Conservation (phyloP, 2,113 vertebrate species). For the Chionodraco myersi region DNA sequence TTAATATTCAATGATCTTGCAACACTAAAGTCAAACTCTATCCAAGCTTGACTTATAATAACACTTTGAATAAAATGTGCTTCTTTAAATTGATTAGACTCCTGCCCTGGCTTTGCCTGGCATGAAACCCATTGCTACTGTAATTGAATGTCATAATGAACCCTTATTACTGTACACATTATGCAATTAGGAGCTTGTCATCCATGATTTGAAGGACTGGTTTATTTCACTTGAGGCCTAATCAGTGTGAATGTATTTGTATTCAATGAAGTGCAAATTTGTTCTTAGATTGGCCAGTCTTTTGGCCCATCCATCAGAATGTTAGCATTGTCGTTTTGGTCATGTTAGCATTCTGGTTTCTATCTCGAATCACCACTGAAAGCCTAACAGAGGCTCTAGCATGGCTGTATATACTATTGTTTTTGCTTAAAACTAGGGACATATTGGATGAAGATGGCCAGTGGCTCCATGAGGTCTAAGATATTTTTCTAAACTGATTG, state of each 20-base stretch:
- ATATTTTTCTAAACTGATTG: not conserved
- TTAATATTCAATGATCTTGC: not conserved
- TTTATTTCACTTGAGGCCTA: not conserved
- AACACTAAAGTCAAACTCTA: not conserved
- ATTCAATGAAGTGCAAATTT: not conserved
- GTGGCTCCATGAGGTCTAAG: not conserved
- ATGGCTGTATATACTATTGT: not conserved
- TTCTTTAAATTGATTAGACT: not conserved
- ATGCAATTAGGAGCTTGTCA: not conserved
- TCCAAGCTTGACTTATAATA: not conserved
- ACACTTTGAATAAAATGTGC: not conserved
- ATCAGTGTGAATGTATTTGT: not conserved
- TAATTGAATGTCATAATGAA: not conserved
- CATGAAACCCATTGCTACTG: not conserved
- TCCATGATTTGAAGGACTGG: not conserved
- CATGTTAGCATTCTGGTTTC: too few species aligned
- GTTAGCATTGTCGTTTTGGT: too few species aligned
- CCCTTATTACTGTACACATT: not conserved
- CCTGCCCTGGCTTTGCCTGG: not conserved
- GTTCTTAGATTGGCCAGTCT: not conserved
- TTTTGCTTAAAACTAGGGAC: not conserved
- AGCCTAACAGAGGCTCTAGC: not conserved
- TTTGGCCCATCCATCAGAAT: too few species aligned
- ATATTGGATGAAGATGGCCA: not conserved
- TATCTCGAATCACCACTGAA: too few species aligned